A percentile compares a stretch with the other conserved stretches of the same genome.
Evolutionary conservation across 2,113 vertebrate genomes (phyloP).

Genomic region (Stegostoma tigrinum): DNA sequence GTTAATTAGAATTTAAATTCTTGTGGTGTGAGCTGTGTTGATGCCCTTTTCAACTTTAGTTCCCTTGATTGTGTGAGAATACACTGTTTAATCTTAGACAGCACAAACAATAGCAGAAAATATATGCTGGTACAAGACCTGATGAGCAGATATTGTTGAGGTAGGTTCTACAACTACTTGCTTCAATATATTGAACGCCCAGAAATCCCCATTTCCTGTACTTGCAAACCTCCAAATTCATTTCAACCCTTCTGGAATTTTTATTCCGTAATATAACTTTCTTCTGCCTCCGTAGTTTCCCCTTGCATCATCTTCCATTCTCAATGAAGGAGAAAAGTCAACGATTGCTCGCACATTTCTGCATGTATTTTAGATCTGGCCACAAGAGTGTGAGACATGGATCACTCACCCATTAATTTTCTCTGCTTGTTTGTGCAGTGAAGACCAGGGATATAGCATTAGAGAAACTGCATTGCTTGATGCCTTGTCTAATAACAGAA

Average conservation of each 20-base stretch:
- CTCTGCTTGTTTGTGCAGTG: neutral
- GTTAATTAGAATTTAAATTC: neutral
- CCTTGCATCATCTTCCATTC: neutral
- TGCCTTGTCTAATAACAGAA: neutral
- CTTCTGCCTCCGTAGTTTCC: neutral
- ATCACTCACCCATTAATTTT: neutral
- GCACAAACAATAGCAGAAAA: neutral
- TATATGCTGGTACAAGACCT: neutral
- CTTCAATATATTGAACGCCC: neutral
- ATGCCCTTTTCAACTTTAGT: neutral
- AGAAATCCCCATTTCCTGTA: neutral
- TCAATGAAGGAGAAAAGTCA: neutral
- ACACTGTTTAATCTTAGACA: neutral
- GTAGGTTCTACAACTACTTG: neutral
- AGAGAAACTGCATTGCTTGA: neutral
- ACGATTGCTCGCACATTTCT: neutral
- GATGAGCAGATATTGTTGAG: too few species aligned
- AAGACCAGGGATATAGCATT: neutral
- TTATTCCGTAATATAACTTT: neutral
- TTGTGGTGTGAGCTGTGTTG: neutral
- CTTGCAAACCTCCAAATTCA: neutral
- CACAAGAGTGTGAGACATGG: neutral
- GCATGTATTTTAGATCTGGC: neutral
- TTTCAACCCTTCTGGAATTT: neutral
- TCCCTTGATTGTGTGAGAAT: neutral